Base-by-base conservation (phyloP, 2,888 invertebrate genomes). In the Stegana nigrithorax region DNA sequence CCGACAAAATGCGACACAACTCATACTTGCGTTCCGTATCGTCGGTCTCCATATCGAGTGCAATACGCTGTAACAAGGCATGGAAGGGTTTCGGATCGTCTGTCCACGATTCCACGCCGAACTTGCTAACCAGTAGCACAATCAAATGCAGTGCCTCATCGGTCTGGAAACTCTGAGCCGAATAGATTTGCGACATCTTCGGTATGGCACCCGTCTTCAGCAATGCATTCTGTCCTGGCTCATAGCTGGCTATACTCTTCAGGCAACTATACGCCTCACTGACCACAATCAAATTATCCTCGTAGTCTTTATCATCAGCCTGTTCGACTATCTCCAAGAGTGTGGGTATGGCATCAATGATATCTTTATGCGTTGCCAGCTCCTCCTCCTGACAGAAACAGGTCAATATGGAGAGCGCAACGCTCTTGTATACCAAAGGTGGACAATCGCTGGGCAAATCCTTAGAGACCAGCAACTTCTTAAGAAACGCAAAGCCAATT, bases 1-100 rank as follows among this genome's bases (percentile, higher is more conserved):
- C 90, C 76, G 92, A 90, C 44, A 96, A 85, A 68, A 93, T 91
- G n/a, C 90, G 88, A 75, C 95, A 95, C 57, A 96, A 83, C 83
- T 95, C 94, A 87, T 96, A 97, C 85, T 97, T 97, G 65, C 93
- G 88, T 73, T 95, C 94, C 1, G 93, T 93, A 69, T 94, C 91
- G 84, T 96, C 95, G 0, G 93, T 93, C 78, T 94, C 93, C 88
- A 96, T 95, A 81, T 96, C 95, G 51, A 94, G 85, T 0, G 94
- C 89, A 67, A 96, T 92, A 86, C 94, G 92, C 78, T 92, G 93
- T 44, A 96, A 88, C 56, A 96, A 87, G 0, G 91, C 90, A 84
- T 94, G 93, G 83, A 95, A 95, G 1, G 92, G 91, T 79, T 91
- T 91, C 0, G 92, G 90, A 80, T 93, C 91, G 66, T 88, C 89